Evolutionary conservation across 2,113 vertebrate genomes (phyloP), one percentile per base, ranked within the genome.

Genomic region (Tetraodon nigroviridis): DNA sequence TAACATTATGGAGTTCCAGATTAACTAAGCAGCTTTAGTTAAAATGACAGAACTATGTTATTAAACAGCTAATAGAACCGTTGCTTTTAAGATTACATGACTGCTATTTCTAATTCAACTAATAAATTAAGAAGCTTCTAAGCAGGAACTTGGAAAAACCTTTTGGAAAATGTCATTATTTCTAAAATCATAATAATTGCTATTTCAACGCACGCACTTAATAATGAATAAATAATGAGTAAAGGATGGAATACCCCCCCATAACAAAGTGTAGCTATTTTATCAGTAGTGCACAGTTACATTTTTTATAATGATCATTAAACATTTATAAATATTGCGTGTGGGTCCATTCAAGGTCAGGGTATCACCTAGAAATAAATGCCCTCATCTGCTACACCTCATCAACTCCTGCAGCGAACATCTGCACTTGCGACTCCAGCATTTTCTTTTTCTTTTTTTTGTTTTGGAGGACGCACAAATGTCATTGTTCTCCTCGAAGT

Each of bases 371-470:
- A 84, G 78, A 76, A 73, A 78, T 85, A 84, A 75, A 85, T 87
- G 85, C 81, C 80, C 81, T 87, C 81, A 78, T 84, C 68, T 67
- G 81, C 84, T 73, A 80, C 87, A 84, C 79, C 86, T 87, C 86
- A 89, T 89, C 85, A 87, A 81, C 78, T 86, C 64, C 71, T 50
- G 76, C 80, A 65, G 80, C 54, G 75, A 87, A 84, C 81, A 84
- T 72, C 59, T 75, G 74, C 76, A 62, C 69, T 72, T 63, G 71
- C 56, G 42, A 58, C 67, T 78, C 59, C 48, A 44, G 71, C 73
- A 64, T 75, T 84, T 46, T 46, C 17, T 45, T 46, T 6, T 44
- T 6, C 16, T n/a, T n/a, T n/a, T n/a, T 4, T 44, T 6, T 17
- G 42, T 44, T n/a, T 81, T 86, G 75, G 81, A 89, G 87, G 87